Conservation (phyloP, 2,797 vertebrate genomes). For the Margarornis squamiger region DNA sequence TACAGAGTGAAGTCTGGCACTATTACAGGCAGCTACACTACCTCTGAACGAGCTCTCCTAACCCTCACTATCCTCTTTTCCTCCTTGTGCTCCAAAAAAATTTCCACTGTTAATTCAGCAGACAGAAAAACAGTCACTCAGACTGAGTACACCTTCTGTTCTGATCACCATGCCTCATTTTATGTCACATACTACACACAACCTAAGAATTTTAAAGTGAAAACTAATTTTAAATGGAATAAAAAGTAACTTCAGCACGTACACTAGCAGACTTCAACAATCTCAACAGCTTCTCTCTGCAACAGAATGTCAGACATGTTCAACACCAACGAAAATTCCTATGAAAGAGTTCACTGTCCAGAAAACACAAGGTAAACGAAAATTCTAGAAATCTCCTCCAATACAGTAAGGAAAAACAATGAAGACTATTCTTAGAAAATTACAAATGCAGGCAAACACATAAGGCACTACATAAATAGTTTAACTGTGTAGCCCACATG, state of each 20-base stretch:
- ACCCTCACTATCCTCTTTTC: neutral
- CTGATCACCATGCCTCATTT: neutral
- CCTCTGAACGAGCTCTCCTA: neutral
- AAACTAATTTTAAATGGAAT: neutral
- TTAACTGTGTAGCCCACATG: neutral
- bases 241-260: neutral
- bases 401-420: neutral
- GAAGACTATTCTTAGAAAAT: neutral
- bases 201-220: neutral
- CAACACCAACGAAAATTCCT: neutral
- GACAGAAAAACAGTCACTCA: neutral
- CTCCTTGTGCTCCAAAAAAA: neutral
- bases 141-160: neutral
- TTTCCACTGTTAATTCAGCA: neutral
- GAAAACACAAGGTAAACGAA: neutral
- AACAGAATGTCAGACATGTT: neutral
- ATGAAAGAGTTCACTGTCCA: neutral
- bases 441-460: neutral
- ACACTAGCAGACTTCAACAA: neutral
- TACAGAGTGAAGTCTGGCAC: neutral
- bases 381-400: neutral
- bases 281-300: neutral
- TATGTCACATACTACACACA: neutral
- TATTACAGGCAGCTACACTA: neutral
- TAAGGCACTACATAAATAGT: neutral